Base-by-base conservation (phyloP, 1,140 invertebrate species). In the Platyscapa corneri region DNA sequence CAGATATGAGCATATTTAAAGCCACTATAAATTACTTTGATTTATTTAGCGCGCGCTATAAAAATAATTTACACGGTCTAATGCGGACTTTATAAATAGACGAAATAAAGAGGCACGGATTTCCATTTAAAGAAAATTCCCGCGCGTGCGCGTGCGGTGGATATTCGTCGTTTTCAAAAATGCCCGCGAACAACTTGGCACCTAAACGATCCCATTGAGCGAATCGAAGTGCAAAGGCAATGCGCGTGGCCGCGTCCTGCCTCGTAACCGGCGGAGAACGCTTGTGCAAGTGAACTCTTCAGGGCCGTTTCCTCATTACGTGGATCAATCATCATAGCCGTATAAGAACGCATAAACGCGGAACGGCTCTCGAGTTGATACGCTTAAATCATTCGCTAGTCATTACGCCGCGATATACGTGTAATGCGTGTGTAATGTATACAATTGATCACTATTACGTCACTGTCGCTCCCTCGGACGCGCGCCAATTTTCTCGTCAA, bases 301-400 rank as follows among this genome's bases (percentile, higher is more conserved):
- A 42, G 42, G 49, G 56, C 18, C 42, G 74, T 78, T 86, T 86
- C 85, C 85, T 80, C 85, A 86, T 86, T 78, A 46, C 85, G 53
- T 46, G 76, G 56, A 86, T 82, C 80, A 86, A 86, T 86, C 80
- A 86, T n/a, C n/a, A n/a, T n/a, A n/a, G n/a, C n/a, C n/a, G n/a
- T n/a, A n/a, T 82, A 81, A 81, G 78, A 75, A 34, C 49, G 46
- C 49, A 30, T 74, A 6, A 0, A 42, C 18, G 70, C 30, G 42
- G 67, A 64, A 32, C 23, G n/a, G n/a, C 78, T 39, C 37, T 76
- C 16, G 27, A 74, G 77, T 74, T 81, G 78, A 81, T 85, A 85
- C 67, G 78, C 67, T 85, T 80, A 75, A 81, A 81, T 74, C 67
- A 75, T 64, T 74, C 77, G 27, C 39, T 70, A 60, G 67, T 65